A percentile compares a stretch with the other conserved stretches of the same genome.
These are phyloP conservation scores for Heliconius cydno DNA, from an alignment of 2,888 invertebrate species.

Conservation along the genomic window DNA sequence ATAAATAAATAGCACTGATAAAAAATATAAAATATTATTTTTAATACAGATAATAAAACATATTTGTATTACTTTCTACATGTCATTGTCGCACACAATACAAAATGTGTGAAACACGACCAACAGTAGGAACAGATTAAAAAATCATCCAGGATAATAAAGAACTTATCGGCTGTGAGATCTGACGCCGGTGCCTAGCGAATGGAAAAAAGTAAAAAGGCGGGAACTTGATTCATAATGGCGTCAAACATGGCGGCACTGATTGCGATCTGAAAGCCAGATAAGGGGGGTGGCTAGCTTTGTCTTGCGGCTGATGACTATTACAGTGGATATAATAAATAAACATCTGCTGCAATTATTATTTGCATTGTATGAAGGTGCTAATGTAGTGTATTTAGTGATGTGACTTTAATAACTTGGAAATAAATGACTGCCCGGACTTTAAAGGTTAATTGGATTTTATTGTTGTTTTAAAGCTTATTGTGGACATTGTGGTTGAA, in stretches of 20 bases:
- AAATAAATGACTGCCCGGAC: slow-evolving; percentile 20
- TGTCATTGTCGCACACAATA: slow-evolving; percentile 32
- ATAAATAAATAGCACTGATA: neutral
- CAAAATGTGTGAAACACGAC: slow-evolving; percentile 67
- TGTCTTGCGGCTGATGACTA: slow-evolving; percentile 51
- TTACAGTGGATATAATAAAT: slow-evolving; percentile 49
- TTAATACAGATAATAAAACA: neutral
- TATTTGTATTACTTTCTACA: neutral
- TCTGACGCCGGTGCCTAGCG: slow-evolving; percentile 76
- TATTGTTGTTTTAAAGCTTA: slow-evolving; percentile 16
- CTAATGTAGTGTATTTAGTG: slow-evolving; percentile 44
- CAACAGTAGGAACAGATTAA: slow-evolving; percentile 72
- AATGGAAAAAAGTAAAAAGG: slow-evolving; percentile 73
- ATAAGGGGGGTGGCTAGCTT: slow-evolving; percentile 75
- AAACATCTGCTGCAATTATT: slow-evolving; percentile 54
- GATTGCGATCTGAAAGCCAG: slow-evolving; percentile 78
- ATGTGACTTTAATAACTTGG: slow-evolving; percentile 38
- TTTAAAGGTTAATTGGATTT: slow-evolving; percentile 27
- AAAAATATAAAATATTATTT: neutral
- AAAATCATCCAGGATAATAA: slow-evolving; percentile 82
- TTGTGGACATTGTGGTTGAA: neutral
- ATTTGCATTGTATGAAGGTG: slow-evolving; percentile 44
- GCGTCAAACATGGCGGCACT: slow-evolving; percentile 77
- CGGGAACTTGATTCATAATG: slow-evolving; percentile 81
- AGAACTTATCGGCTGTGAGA: slow-evolving; percentile 79